These are phyloP conservation scores for Tetranychus piercei DNA, from an alignment of 2,888 invertebrate genomes.

Conservation along the genomic window DNA sequence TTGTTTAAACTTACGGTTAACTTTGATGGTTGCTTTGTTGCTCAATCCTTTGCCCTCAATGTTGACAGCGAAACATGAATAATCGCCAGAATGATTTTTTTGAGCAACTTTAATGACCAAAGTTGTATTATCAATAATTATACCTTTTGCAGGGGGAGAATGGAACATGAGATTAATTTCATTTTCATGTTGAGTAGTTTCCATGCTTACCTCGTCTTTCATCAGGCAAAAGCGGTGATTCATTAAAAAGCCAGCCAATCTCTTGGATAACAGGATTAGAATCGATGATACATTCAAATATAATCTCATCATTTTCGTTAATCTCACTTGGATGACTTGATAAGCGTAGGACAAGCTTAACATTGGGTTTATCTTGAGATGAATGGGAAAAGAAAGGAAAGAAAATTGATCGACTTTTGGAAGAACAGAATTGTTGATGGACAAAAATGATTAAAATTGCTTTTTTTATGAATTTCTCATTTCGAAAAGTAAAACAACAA, in stretches of 20 bases:
- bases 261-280: constrained; percentile 6
- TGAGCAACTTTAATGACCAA: constrained; percentile 3
- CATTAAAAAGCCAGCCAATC: constrained; percentile 4
- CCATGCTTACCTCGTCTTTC: not conserved
- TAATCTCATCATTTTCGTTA: constrained; percentile 7
- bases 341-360: not conserved
- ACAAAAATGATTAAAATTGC: no score
- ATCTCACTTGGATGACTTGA: not conserved
- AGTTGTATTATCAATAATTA: constrained; percentile 12
- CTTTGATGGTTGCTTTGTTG: constrained; percentile 4
- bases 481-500: no score
- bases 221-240: not conserved
- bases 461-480: no score
- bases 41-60: constrained; percentile 8
- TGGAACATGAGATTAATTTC: not conserved
- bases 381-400: not conserved
- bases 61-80: constrained; percentile 12
- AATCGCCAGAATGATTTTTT: constrained; percentile 6
- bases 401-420: not conserved
- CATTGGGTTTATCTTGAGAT: constrained; percentile 7
- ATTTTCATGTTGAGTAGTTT: not conserved
- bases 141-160: not conserved
- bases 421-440: not conserved
- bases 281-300: constrained; percentile 9
- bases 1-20: constrained; percentile 2